These are phyloP conservation scores for Nannospalax galili DNA, from an alignment of 2,113 vertebrate genomes.

Conservation along the genomic window DNA sequence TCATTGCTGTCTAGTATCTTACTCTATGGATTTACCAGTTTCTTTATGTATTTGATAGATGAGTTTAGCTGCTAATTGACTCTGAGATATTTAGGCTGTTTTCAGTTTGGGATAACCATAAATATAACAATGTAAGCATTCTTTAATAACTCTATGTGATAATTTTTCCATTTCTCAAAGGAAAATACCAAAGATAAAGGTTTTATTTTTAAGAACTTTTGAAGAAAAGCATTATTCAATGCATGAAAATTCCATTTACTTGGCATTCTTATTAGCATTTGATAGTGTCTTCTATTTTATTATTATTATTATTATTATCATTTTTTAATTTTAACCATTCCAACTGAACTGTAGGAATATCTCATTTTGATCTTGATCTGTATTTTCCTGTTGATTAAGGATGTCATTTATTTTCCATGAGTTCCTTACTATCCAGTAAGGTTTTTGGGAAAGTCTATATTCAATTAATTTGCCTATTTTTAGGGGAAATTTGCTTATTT, in stretches of 20 bases:
- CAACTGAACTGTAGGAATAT: background rate
- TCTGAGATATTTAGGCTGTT: background rate
- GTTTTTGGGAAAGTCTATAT: background rate
- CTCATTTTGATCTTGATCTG: conserved; percentile 12
- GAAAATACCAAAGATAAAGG: background rate
- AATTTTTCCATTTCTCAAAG: conserved; percentile 22
- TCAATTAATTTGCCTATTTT: background rate
- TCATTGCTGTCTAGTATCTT: background rate
- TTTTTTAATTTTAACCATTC: background rate
- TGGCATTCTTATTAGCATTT: background rate
- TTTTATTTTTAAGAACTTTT: background rate
- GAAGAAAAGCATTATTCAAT: background rate
- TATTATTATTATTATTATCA: background rate
- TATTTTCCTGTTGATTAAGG: background rate
- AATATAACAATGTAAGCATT: background rate
- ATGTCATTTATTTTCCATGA: background rate
- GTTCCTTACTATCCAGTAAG: background rate
- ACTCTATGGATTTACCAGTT: background rate
- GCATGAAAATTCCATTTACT: background rate
- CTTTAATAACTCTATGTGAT: background rate
- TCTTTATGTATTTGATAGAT: background rate
- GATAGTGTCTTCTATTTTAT: background rate
- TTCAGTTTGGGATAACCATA: background rate
- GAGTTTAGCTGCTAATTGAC: background rate
- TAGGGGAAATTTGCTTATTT: no score